Percentiles rank a stretch among this genome's conserved stretches.
These are phyloP conservation scores for Caenorhabditis elegans DNA, from an alignment of 1,140 invertebrate species.

Conservation along the genomic window DNA sequence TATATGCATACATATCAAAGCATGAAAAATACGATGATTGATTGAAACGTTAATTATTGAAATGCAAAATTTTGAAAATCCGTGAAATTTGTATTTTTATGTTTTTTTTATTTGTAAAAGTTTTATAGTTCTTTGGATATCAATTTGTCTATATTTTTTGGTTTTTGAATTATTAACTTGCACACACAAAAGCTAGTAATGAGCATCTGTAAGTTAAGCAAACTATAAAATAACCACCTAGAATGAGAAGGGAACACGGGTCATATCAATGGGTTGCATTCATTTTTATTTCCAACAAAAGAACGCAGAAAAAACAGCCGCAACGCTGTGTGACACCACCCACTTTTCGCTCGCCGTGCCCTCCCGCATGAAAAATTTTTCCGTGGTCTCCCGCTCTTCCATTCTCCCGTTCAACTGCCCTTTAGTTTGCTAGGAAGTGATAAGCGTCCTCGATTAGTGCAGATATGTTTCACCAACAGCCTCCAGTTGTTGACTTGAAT, in stretches of 20 bases:
- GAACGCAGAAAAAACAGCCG: neutral
- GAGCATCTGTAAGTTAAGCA: neutral
- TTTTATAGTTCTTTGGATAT: too few species aligned
- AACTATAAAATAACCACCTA: neutral
- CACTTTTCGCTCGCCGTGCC: conserved; percentile 30
- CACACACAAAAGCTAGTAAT: too few species aligned
- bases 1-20: too few species aligned
- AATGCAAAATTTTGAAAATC: too few species aligned
- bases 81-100: too few species aligned
- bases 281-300: neutral
- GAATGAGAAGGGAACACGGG: neutral
- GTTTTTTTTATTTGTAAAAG: too few species aligned
- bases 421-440: neutral
- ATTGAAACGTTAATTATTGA: too few species aligned
- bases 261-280: neutral
- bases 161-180: too few species aligned
- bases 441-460: neutral
- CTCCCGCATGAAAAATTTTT: conserved; percentile 4
- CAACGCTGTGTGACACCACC: neutral
- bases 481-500: neutral
- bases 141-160: too few species aligned
- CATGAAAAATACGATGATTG: too few species aligned
- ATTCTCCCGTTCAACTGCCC: neutral
- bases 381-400: conserved; percentile 15
- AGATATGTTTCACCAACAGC: neutral